A percentile compares a stretch with the other conserved stretches of the same genome.
phyloP scores from a whole-genome alignment of 2,888 invertebrate species.

The Apamea epomidion region DNA sequence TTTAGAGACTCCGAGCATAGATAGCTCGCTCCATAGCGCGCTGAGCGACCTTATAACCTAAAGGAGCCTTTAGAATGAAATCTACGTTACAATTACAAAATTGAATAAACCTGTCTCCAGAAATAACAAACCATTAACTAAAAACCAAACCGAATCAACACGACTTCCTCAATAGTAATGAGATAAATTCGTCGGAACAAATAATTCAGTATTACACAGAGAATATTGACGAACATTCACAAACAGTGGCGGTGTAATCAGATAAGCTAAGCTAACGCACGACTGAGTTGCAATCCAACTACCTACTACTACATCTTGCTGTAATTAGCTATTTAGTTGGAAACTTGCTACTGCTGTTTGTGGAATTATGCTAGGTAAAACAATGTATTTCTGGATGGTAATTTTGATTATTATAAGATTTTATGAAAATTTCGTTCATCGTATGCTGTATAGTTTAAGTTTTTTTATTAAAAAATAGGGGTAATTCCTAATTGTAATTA shows the following conservation, averaged over 20 bases:
- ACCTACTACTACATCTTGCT: not conserved
- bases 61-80: not conserved
- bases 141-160: slow-evolving; percentile 6
- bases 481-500: too few species aligned
- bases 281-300: slow-evolving; percentile 13
- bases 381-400: not conserved
- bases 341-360: not conserved
- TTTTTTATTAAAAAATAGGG: not conserved
- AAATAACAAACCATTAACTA: not conserved
- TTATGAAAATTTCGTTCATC: not conserved
- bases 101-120: not conserved
- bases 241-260: slow-evolving; percentile 44
- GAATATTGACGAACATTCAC: slow-evolving; percentile 50
- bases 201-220: slow-evolving; percentile 37
- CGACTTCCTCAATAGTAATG: not conserved
- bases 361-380: not conserved
- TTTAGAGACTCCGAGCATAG: too few species aligned
- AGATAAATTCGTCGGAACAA: slow-evolving; percentile 19
- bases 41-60: too few species aligned
- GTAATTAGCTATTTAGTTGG: slow-evolving; percentile 4
- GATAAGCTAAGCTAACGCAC: slow-evolving; percentile 8
- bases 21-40: too few species aligned
- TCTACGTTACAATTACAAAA: not conserved
- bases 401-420: not conserved
- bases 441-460: not conserved